These are phyloP conservation scores for Noctua janthina DNA, from an alignment of 2,888 invertebrate species.

Conservation along the genomic window DNA sequence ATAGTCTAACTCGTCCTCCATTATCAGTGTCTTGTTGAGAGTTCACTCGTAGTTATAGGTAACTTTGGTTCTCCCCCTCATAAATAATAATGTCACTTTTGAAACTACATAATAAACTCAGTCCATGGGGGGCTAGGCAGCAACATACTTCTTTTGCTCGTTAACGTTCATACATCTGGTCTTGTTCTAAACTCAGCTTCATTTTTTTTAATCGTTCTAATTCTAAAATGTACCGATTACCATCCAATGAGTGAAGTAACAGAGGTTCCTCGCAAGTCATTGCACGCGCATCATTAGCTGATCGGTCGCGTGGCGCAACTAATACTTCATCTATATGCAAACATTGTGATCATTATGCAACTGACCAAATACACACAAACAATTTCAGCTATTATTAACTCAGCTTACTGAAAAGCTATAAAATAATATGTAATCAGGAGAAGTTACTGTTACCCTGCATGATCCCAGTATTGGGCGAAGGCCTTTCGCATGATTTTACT, in stretches of 20 bases:
- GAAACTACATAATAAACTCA: not conserved
- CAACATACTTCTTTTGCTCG: not conserved
- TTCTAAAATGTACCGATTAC: not conserved
- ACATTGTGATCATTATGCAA: slow-evolving; percentile 16
- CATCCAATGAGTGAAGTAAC: slow-evolving; percentile 37
- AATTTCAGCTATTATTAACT: too few species aligned
- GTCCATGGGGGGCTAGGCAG: not conserved
- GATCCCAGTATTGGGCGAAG: not conserved
- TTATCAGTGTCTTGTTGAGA: not conserved
- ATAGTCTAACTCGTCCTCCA: not conserved
- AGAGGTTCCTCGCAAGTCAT: slow-evolving; percentile 13
- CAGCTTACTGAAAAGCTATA: not conserved
- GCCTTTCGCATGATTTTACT: not conserved
- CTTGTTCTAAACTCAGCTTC: not conserved
- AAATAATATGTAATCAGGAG: not conserved
- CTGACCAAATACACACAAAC: not conserved
- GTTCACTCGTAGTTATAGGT: too few species aligned
- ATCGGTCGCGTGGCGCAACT: slow-evolving; percentile 23
- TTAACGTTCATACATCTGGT: not conserved
- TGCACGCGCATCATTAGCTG: slow-evolving; percentile 33
- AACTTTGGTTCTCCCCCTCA: too few species aligned
- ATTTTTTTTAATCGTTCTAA: not conserved
- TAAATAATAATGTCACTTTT: too few species aligned
- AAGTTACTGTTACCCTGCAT: not conserved
- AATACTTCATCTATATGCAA: slow-evolving; percentile 22